Evolutionary conservation across 2,888 invertebrate species (phyloP), one percentile per base, ranked within the genome.

Genomic region (Cheilosia vernalis): DNA sequence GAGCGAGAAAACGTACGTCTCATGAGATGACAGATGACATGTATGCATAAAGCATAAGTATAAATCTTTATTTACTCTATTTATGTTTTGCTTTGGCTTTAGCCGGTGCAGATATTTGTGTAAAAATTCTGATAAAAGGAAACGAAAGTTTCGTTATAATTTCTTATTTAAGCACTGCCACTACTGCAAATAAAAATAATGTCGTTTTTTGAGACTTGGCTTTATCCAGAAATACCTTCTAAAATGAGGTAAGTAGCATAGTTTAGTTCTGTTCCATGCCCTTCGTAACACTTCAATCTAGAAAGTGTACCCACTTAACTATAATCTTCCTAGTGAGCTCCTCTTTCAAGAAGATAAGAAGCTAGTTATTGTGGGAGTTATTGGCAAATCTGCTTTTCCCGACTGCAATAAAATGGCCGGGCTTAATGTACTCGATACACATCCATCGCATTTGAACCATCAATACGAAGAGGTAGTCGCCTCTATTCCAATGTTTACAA

Each of bases 361-460:
- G 21, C 60, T 91, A 4, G 89, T 92, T 4, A 87, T 92, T 27
- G 90, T 92, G 5, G 92, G 92, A 37, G 89, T 92, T 6, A 90
- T 92, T 60, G 92, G 92, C 0, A 92, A 91, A 77, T 92, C 92
- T 0, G 88, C 89, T 0, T 88, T 89, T 49, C 79, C 87, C 0
- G 89, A 90, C 73, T 90, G 91, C 47, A 92, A 92, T 87, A 92
- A 92, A 88, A 91, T 92, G 91, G 87, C 88, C 13, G 90, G 89
- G 0, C 88, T 92, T 15, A 89, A 89, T 24, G 88, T 92, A 0
- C 72, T 90, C 4, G 88, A 89, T 27, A 82, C 87, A 7, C 88
- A 89, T 85, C 89, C 90, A 0, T 88, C 88, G 9, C 86, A 90
- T 7, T 44, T 89, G 17, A 87, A 88, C 9, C 87, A 89, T 51